Evolutionary conservation across 2,888 invertebrate genomes (phyloP), one percentile per base, ranked within the genome.

Genomic region (Copidosoma aretas): DNA sequence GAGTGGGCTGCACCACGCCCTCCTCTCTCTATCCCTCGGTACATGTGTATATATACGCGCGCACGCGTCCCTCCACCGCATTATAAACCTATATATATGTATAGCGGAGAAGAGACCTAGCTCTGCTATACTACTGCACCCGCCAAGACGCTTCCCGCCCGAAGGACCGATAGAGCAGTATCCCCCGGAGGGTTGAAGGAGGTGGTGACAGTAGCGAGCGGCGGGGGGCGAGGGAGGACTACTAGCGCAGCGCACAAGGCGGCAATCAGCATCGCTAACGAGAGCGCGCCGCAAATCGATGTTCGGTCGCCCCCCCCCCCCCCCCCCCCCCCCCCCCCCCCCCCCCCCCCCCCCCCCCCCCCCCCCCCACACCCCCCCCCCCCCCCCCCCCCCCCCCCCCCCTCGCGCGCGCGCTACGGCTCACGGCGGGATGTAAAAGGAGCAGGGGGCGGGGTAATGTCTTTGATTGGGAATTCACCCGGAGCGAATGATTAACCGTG

Each of bases 261-360:
- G 71, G 61, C 71, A 71, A 69, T 71, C 69, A 64, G 69, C 69
- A 72, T 67, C 68, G 66, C 72, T 70, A 70, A 70, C 68, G 72
- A 70, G 72, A 22, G 39, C 4, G 46, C 60, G 59, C 49, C 41
- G 53, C 69, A 58, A 66, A 65, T 70, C 60, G 67, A 67, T 70
- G 66, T 57, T 62, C 32, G 32, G 32, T 32, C 4, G n/a, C n/a
- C n/a, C n/a, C n/a, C n/a, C n/a, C n/a, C n/a, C n/a, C n/a, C n/a
- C n/a, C 67, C 24, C 17, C 17, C 17, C 41, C 32, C 25, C 52
- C 10, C 15, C 15, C 51, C 10, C 14, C 19, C 15, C 22, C 49
- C 24, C 17, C n/a, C 12, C 32, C 17, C 39, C 43, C 21, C 21
- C 22, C 22, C 14, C 25, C 41, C 17, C 43, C 25, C 54, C 43